Evolutionary conservation across 2,888 invertebrate genomes (phyloP).

Genomic region (Melolontha melolontha): DNA sequence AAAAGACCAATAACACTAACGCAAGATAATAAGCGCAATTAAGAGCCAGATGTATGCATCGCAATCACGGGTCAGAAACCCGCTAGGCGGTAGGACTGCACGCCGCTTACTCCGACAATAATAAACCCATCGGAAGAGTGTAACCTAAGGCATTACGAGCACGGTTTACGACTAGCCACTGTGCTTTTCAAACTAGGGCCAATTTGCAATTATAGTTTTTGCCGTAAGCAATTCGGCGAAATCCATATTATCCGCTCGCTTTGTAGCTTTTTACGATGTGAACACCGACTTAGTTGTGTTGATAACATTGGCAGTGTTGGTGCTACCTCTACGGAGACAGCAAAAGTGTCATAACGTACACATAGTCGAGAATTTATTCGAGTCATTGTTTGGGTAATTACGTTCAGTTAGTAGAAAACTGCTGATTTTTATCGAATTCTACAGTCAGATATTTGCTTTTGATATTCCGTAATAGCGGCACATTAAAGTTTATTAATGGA

Average conservation of each 20-base stretch:
- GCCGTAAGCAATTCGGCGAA: conserved; percentile 56
- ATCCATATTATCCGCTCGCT: conserved; percentile 58
- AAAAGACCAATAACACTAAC: conserved; percentile 5
- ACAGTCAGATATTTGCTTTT: neutral
- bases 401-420: conserved; percentile 52
- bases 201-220: conserved; percentile 62
- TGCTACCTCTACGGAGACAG: conserved; percentile 1
- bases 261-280: conserved; percentile 59
- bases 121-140: conserved; percentile 56
- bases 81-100: conserved; percentile 10
- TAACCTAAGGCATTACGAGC: conserved; percentile 56
- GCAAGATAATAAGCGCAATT: conserved; percentile 43
- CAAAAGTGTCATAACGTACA: conserved; percentile 36
- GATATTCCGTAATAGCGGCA: neutral
- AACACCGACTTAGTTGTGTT: conserved; percentile 33
- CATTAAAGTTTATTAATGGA: too few species aligned
- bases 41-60: conserved; percentile 36
- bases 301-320: neutral
- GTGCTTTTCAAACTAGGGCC: conserved; percentile 53
- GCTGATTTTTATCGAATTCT: neutral
- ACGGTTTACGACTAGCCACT: conserved; percentile 57
- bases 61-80: conserved; percentile 8
- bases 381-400: conserved; percentile 58
- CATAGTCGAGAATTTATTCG: conserved; percentile 47
- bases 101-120: conserved; percentile 48